These are phyloP conservation scores for Hartigia nigra DNA, from an alignment of 2,888 invertebrate species.

Conservation along the genomic window DNA sequence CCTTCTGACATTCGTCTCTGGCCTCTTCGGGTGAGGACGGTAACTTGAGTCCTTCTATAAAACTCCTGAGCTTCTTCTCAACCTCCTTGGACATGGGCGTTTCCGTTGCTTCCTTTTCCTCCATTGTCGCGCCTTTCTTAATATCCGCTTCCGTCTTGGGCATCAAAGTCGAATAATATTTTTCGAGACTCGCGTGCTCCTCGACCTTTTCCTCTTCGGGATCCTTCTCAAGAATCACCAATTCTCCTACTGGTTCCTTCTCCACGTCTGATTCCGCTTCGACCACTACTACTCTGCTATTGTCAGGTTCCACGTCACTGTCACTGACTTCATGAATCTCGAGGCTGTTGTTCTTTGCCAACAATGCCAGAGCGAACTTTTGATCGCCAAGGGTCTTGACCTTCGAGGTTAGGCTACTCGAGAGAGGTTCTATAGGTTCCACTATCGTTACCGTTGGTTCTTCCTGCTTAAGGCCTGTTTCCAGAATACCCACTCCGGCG, in stretches of 20 bases:
- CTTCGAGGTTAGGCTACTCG: constrained; percentile 37
- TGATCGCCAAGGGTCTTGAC: constrained; percentile 36
- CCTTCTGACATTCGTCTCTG: constrained; percentile 26
- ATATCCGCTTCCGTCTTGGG: neutral
- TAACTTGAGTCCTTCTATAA: constrained; percentile 55
- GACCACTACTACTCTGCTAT: constrained; percentile 64
- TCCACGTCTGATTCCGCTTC: constrained; percentile 76
- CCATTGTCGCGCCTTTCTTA: neutral
- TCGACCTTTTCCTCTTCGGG: constrained; percentile 44
- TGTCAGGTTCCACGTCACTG: constrained; percentile 51
- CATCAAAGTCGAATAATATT: constrained; percentile 4
- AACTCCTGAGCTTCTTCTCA: constrained; percentile 54
- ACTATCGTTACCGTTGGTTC: constrained; percentile 35
- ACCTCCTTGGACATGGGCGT: constrained; percentile 49
- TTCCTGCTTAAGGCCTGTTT: constrained; percentile 27
- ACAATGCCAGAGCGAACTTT: constrained; percentile 32
- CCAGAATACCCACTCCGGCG: constrained; percentile 56
- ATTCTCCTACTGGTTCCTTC: constrained; percentile 69
- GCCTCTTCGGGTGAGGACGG: constrained; percentile 36
- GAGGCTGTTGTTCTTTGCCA: constrained; percentile 36
- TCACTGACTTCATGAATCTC: constrained; percentile 59
- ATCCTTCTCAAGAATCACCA: constrained; percentile 51
- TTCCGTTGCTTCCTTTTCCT: constrained; percentile 10
- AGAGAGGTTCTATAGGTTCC: constrained; percentile 46
- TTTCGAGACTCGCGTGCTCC: constrained; percentile 62